phyloP scores from a whole-genome alignment of 2,113 vertebrate species.

The Amazona vittata region DNA sequence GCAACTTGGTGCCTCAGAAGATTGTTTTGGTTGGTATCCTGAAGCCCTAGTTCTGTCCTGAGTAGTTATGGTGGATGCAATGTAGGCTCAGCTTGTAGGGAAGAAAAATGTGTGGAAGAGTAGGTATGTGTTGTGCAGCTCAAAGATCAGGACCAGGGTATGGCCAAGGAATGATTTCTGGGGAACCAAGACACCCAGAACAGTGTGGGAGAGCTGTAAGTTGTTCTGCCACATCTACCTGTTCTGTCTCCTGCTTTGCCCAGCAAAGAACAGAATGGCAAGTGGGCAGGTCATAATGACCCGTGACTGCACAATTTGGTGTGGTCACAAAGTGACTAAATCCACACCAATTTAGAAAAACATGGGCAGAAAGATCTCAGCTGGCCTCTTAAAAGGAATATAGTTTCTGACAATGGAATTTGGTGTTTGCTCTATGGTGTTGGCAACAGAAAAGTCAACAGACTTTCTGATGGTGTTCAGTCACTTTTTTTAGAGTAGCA shows the following conservation, averaged over 20 bases:
- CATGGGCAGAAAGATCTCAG: background rate
- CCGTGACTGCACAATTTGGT: background rate
- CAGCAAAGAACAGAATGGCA: background rate
- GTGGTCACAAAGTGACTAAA: background rate
- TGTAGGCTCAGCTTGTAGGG: background rate
- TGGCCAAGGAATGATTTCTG: background rate
- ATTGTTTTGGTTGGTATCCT: background rate
- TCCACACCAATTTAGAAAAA: background rate
- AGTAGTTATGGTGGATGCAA: background rate
- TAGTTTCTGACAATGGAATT: background rate
- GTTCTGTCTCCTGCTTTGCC: background rate
- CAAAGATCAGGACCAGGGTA: background rate
- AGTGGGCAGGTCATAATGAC: background rate
- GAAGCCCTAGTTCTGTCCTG: background rate
- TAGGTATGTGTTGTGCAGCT: background rate
- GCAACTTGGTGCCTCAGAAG: accelerated
- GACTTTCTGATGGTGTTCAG: background rate
- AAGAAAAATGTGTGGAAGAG: background rate
- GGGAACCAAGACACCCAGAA: background rate
- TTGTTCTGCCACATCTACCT: background rate
- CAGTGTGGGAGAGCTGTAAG: background rate
- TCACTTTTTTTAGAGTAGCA: background rate
- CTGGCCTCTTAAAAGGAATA: background rate
- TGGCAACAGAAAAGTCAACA: background rate
- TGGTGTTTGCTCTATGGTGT: background rate